Evolutionary conservation across 2,113 vertebrate genomes (phyloP), one percentile per base, ranked within the genome.

Genomic region (Uria aalge): DNA sequence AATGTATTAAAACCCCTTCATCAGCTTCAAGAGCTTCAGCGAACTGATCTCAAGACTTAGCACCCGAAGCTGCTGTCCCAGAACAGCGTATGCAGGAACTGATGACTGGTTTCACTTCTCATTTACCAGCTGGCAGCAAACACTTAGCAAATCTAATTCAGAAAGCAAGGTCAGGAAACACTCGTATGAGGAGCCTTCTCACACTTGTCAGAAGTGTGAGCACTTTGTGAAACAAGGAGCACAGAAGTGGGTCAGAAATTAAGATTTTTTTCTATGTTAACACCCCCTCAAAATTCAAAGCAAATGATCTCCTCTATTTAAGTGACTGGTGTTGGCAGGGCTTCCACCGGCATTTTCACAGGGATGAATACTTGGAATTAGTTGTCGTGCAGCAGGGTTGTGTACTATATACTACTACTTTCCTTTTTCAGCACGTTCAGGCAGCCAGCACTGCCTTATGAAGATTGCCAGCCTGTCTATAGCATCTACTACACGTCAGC

Each of bases 401-500:
- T 26, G 12, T 66, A 55, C 22, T 80, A 34, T 62, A 20, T 69
- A 32, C 5, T 52, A 55, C 20, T 71, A 47, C 15, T 41, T 88
- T 73, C 38, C 15, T 76, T 92, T 73, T 52, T 24, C 48, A 92
- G n/a, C 9, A 14, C 0, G 0, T 41, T 43, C 47, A 84, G 43
- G 17, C 40, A 56, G 30, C 10, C 41, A 66, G 18, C 34, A 59
- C 14, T 78, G 24, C 40, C 5, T 87, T 53, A 21, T 5, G 22
- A 68, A 64, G 40, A 59, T 34, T 73, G 16, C 17, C 63, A 55
- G 11, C 2, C 1, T 48, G 19, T 56, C 34, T 89, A 30, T 50
- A 41, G 60, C 41, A 59, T 38, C 16, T 43, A 27, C 34, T 27
- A 23, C 1, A 0, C 1, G 0, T 52, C 40, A 56, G 23, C 67